Percentiles rank a stretch among this genome's conserved stretches.
Evolutionary conservation across 2,888 invertebrate genomes (phyloP).

Genomic region (Dryobota labecula): DNA sequence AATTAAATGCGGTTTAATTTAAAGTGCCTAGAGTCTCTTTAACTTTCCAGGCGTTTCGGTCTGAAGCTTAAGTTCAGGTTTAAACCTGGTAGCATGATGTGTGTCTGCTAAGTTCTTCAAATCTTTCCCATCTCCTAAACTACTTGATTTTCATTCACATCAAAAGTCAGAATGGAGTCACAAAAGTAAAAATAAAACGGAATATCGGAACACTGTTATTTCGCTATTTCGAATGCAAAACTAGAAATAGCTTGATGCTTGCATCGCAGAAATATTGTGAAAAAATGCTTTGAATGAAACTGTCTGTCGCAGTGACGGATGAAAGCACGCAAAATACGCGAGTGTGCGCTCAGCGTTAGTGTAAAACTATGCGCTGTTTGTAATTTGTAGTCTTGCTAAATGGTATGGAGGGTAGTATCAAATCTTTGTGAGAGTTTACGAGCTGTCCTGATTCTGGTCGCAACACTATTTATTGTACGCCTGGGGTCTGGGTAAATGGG

Average conservation of each 20-base stretch:
- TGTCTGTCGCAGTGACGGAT: slow-evolving; percentile 42
- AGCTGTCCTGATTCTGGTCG: slow-evolving; percentile 28
- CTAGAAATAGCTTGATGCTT: slow-evolving; percentile 11
- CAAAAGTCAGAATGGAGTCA: neutral
- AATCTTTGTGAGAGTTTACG: slow-evolving; percentile 40
- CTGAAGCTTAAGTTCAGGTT: neutral
- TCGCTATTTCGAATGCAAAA: slow-evolving; percentile 20
- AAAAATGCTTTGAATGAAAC: slow-evolving; percentile 50
- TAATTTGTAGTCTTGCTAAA: slow-evolving; percentile 48
- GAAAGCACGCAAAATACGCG: slow-evolving; percentile 25
- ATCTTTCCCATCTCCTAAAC: neutral
- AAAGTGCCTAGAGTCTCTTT: slow-evolving; percentile 24
- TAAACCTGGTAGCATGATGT: neutral
- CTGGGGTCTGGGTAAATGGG: slow-evolving; percentile 17
- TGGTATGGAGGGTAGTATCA: slow-evolving; percentile 21
- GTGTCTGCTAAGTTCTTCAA: neutral
- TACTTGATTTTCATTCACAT: neutral
- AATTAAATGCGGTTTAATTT: slow-evolving; percentile 46
- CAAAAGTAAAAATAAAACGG: slow-evolving; percentile 8
- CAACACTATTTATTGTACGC: slow-evolving; percentile 34
- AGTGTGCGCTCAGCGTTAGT: slow-evolving; percentile 35
- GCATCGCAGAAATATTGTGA: slow-evolving; percentile 28
- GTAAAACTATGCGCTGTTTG: slow-evolving; percentile 46
- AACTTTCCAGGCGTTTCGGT: slow-evolving; percentile 10
- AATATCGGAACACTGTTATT: slow-evolving; percentile 6